Base-by-base conservation (phyloP, 1,140 invertebrate species). In the Stratiolaelaps scimitus region DNA sequence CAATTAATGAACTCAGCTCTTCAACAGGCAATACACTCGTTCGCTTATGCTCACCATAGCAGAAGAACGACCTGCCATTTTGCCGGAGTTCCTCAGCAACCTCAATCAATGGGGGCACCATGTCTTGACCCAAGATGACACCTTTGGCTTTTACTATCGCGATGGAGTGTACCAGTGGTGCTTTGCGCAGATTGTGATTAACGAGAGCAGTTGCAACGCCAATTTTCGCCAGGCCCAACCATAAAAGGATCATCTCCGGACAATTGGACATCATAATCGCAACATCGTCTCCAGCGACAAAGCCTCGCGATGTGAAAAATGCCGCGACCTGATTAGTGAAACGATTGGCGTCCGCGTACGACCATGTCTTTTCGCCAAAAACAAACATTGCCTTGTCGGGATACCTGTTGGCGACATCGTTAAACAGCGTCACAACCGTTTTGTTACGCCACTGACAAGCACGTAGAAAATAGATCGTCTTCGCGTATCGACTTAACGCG, bases 221-320 rank as follows among this genome's bases (percentile, higher is more conserved):
- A 48, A 60, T 60, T 34, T 1, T 60, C 15, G 53, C 53, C 4
- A 93, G 74, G 0, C 89, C 90, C 0, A 93, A 75, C 89, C 89
- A 93, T 17, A 86, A 78, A 69, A 83, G 83, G 1, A 88, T 79
- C 72, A 86, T 91, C 73, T 92, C 86, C 0, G 84, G 83, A 43
- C 84, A 77, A 75, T 80, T 85, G 69, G 89, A 88, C 83, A 93
- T 84, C 29, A 89, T 80, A 6, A 96, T 71, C 0, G 87, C 87
- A n/a, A 95, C 81, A 2, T 83, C 83, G 71, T 93, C 87, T 4
- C 84, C 87, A 28, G 80, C 79, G 46, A 81, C 77, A 66, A 83
- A 79, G 10, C 15, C 47, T 19, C 47, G 47, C 15, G 4, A 4
- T 28, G 4, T 48, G 47, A 48, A 48, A 28, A 48, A 48, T 7